These are phyloP conservation scores for Lateolabrax maculatus DNA, from an alignment of 2,797 vertebrate species.

Conservation along the genomic window DNA sequence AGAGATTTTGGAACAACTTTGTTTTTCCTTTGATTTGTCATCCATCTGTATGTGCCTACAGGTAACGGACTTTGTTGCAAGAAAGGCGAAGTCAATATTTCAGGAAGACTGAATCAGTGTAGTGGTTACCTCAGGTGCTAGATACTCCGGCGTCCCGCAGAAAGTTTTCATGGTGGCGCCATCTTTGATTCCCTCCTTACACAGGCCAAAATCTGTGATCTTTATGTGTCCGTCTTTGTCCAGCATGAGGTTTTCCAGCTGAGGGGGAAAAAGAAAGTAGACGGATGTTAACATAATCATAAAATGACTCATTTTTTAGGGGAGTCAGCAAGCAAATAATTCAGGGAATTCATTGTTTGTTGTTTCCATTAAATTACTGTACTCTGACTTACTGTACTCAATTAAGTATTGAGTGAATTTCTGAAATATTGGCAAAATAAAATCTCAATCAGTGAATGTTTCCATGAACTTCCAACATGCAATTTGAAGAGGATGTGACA, in stretches of 20 bases:
- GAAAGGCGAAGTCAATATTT: not conserved
- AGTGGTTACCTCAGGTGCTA: constrained; percentile 93
- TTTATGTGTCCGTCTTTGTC: constrained; percentile 99
- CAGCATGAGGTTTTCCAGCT: constrained; percentile 99
- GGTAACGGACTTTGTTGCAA: not conserved
- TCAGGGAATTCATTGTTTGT: no score
- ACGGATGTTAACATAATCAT: not conserved
- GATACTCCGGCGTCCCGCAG: constrained; percentile 97
- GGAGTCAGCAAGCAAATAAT: not conserved
- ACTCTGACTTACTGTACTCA: no score
- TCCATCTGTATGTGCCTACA: not conserved
- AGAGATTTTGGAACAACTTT: not conserved
- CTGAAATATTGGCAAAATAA: not conserved
- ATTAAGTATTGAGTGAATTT: not conserved
- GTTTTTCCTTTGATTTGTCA: constrained; percentile 8
- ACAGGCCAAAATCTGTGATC: constrained; percentile 98
- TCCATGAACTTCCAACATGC: not conserved
- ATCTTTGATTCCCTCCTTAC: constrained; percentile 98
- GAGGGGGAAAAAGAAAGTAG: constrained; percentile 5
- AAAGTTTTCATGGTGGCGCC: constrained; percentile 99
- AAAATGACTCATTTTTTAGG: constrained; percentile 2
- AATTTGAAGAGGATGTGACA: not conserved
- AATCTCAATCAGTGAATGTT: not conserved
- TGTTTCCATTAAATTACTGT: no score
- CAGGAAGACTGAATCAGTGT: not conserved